Base-by-base conservation (phyloP, 2,797 vertebrate species). In the Xenentodon cancila region DNA sequence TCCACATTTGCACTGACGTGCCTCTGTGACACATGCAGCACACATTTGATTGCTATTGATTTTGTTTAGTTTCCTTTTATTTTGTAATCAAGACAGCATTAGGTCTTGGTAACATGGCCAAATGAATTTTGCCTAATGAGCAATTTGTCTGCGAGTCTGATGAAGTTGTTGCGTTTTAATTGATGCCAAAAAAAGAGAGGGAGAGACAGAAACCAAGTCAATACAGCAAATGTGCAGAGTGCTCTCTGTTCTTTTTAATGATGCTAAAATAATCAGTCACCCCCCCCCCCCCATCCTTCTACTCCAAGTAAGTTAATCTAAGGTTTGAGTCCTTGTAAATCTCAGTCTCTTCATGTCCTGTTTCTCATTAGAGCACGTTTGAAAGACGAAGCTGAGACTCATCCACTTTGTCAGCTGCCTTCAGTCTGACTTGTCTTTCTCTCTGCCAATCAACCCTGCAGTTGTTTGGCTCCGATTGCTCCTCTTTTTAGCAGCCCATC, bases 301-400 rank as follows among this genome's bases (percentile, higher is more conserved):
- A 37, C 46, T n/a, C n/a, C 53, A 84, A 87, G 63, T 80, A 57
- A 51, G 61, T 73, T 78, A 54, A 71, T 45, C 77, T 77, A 73
- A 72, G 73, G 20, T 69, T 25, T 1, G 25, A 64, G 13, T 47
- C 75, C 50, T 49, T 82, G 68, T 55, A 75, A 65, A 84, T 63
- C 75, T 82, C 50, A 0, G 50, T 78, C 68, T 80, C 67, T 56
- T 65, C 42, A 25, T 15, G 18, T 50, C 58, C 20, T 46, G 34
- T 61, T 30, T 61, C 65, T 77, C 67, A 78, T 83, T 74, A 73
- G 58, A 15, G 48, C 25, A 46, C 18, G 69, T 46, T 21, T 34
- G 43, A 51, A 52, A 55, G 44, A 68, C 46, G 27, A 47, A 47
- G 22, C 13, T 68, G 18, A 51, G 59, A 68, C 15, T 1, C 11